Evolutionary conservation across 2,113 vertebrate species (phyloP).

Genomic region (Leptosomus discolor): DNA sequence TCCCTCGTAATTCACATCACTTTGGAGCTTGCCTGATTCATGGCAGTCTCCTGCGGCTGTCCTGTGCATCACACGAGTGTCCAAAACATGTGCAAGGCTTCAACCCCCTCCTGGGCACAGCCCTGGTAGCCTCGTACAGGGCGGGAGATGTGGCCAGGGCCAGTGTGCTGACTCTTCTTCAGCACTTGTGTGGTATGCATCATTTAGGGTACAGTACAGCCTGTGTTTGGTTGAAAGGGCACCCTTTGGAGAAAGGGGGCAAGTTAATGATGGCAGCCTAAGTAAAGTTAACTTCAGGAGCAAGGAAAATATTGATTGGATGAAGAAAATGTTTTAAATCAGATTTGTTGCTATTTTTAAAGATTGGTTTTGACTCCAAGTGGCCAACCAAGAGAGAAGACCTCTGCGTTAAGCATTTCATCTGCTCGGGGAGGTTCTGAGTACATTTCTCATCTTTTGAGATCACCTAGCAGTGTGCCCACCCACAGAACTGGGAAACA

Average conservation of each 20-base stretch:
- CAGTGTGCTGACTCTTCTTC: not conserved
- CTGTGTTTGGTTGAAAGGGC: not conserved
- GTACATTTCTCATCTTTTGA: not conserved
- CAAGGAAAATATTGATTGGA: not conserved
- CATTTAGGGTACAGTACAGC: not conserved
- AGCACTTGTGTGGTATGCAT: fast-evolving
- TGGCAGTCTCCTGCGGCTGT: not conserved
- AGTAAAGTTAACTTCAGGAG: not conserved
- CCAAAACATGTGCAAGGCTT: not conserved
- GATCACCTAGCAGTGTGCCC: not conserved
- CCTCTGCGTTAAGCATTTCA: not conserved
- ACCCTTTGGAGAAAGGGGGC: not conserved
- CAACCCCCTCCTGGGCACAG: not conserved
- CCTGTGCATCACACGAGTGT: not conserved
- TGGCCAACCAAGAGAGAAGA: not conserved
- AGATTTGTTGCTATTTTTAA: not conserved
- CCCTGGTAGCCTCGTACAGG: not conserved
- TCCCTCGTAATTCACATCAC: not conserved
- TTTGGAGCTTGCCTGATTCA: not conserved
- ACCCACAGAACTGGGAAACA: not conserved
- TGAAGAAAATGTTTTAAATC: not conserved
- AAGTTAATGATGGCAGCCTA: not conserved
- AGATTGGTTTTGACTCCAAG: not conserved
- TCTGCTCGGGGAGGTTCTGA: not conserved
- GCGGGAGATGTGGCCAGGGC: not conserved